Percentiles rank a stretch among this genome's conserved stretches.
Conservation (phyloP, 2,113 vertebrate genomes). For the Nettapus auritus region DNA sequence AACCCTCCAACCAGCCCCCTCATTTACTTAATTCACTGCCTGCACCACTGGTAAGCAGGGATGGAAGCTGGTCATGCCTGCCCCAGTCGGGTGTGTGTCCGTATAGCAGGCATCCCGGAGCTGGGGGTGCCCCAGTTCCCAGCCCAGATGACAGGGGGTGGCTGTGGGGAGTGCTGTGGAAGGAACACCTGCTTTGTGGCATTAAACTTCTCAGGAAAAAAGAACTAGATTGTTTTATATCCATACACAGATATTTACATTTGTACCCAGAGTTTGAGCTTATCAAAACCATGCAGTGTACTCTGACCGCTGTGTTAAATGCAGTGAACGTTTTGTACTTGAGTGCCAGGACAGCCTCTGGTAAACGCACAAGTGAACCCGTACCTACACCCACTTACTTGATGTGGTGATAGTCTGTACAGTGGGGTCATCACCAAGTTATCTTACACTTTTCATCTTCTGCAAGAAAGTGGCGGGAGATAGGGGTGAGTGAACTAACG, state of each 20-base stretch:
- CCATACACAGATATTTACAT: background rate
- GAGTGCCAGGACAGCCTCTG: background rate
- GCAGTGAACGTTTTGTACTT: background rate
- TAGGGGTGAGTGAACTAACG: background rate
- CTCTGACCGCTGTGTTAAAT: background rate
- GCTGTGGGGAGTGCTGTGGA: no score
- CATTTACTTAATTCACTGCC: background rate
- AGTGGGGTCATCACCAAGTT: background rate
- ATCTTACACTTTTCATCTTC: background rate
- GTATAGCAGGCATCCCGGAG: accelerated
- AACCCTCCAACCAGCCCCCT: background rate
- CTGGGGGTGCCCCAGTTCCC: accelerated
- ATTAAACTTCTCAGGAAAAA: background rate
- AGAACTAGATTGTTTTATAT: background rate
- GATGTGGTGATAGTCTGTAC: background rate
- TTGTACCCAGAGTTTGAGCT: background rate
- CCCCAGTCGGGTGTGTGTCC: accelerated
- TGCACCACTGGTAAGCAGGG: accelerated
- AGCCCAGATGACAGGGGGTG: accelerated
- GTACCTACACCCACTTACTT: accelerated
- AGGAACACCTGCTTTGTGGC: no score
- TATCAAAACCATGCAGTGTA: background rate
- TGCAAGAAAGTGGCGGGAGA: background rate
- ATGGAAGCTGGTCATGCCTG: accelerated
- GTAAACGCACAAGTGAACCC: accelerated